Percentiles rank a stretch among this genome's conserved stretches.
These are phyloP conservation scores for Drosophila atripex DNA, from an alignment of 2,888 invertebrate genomes.

Conservation along the genomic window DNA sequence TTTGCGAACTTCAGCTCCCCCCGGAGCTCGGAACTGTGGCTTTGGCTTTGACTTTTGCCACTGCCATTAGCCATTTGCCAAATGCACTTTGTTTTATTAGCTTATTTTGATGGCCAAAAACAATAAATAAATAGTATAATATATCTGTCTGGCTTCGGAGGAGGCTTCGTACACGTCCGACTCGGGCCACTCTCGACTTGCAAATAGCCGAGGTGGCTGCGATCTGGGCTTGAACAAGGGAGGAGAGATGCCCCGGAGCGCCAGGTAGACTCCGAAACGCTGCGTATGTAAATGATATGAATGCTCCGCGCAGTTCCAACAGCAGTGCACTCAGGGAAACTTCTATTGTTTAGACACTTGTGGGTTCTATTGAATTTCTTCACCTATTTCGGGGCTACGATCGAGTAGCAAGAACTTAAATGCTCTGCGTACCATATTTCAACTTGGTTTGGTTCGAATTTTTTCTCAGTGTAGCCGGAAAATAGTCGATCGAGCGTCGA, in stretches of 20 bases:
- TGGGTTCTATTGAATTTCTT: too few relatives aligned
- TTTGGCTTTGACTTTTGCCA: conserved; percentile 36
- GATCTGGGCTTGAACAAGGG: conserved; percentile 31
- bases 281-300: conserved; percentile 53
- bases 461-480: conserved; percentile 15
- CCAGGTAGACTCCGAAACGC: conserved; percentile 45
- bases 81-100: conserved; percentile 52
- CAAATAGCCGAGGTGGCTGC: conserved; percentile 59
- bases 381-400: too few relatives aligned
- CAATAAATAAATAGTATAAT: not conserved
- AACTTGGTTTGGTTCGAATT: not conserved
- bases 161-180: conserved; percentile 56
- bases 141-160: conserved; percentile 4
- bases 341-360: not conserved
- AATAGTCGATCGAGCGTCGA: conserved; percentile 61
- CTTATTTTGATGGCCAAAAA: conserved; percentile 6
- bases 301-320: conserved; percentile 39
- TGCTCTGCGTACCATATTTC: too few relatives aligned
- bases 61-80: conserved; percentile 36
- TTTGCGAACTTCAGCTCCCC: conserved; percentile 4
- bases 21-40: conserved; percentile 8
- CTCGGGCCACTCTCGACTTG: conserved; percentile 62
- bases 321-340: conserved; percentile 5
- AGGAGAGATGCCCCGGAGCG: conserved; percentile 42
- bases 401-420: too few relatives aligned